Evolutionary conservation across 2,797 vertebrate genomes (phyloP).

Genomic region (Aselliscus stoliczkanus): DNA sequence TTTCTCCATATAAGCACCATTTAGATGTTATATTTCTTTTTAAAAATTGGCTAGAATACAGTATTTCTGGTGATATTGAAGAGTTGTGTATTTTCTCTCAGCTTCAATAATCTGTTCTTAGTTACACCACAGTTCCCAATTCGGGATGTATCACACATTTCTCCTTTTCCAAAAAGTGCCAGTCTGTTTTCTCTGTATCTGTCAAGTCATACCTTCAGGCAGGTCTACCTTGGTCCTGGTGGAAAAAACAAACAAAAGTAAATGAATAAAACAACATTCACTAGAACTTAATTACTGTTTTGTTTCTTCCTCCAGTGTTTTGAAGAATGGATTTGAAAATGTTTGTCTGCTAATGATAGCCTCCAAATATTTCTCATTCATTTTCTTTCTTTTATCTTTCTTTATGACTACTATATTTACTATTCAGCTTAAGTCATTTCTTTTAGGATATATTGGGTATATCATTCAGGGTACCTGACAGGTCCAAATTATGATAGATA

Average conservation of each 20-base stretch:
- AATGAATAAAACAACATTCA: neutral
- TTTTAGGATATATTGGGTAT: neutral
- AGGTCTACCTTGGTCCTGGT: neutral
- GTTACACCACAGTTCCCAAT: neutral
- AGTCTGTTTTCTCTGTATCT: neutral
- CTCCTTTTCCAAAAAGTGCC: neutral
- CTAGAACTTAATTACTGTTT: neutral
- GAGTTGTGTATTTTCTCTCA: neutral
- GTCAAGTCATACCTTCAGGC: neutral
- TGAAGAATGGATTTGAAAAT: neutral
- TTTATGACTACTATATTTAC: neutral
- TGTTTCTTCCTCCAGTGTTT: neutral
- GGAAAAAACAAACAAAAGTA: neutral
- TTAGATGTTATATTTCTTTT: neutral
- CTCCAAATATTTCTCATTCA: neutral
- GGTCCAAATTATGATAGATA: neutral
- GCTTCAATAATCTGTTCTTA: neutral
- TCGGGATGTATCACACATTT: neutral
- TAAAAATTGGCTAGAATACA: neutral
- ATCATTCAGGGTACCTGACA: neutral
- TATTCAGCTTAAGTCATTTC: neutral
- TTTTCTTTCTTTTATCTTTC: neutral
- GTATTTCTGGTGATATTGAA: neutral
- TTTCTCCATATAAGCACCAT: neutral
- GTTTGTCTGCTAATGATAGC: neutral